These are phyloP conservation scores for Drosophila murphyi DNA, from an alignment of 1,140 invertebrate genomes.

Conservation along the genomic window DNA sequence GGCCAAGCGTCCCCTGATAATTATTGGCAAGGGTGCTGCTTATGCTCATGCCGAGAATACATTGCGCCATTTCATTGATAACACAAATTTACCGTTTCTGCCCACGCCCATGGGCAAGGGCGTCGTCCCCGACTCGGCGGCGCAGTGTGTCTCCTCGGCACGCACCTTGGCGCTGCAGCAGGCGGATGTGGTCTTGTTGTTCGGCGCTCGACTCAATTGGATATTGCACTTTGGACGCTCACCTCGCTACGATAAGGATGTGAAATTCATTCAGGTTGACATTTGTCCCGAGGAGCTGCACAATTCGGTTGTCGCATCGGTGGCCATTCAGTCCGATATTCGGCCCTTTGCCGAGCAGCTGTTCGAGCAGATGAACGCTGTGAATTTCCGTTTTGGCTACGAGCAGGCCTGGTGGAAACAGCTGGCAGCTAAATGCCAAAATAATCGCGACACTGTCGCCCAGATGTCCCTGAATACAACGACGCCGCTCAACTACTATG, in stretches of 20 bases:
- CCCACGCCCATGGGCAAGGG: slow-evolving; percentile 99
- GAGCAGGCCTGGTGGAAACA: slow-evolving; percentile 86
- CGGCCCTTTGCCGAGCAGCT: slow-evolving; percentile 89
- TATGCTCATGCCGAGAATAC: slow-evolving; percentile 91
- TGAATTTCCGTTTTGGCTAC: slow-evolving; percentile 85
- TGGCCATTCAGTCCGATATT: slow-evolving; percentile 93
- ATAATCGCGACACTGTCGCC: slow-evolving; percentile 87
- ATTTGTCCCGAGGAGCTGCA: slow-evolving; percentile 95
- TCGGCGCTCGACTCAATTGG: slow-evolving; percentile 98
- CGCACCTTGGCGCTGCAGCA: slow-evolving; percentile 93
- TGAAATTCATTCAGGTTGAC: slow-evolving; percentile 97
- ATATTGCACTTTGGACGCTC: slow-evolving; percentile 97
- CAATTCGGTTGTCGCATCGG: slow-evolving; percentile 91
- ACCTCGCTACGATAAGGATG: slow-evolving; percentile 92
- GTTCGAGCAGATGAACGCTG: slow-evolving; percentile 85
- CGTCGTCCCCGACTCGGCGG: slow-evolving; percentile 92
- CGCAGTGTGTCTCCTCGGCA: slow-evolving; percentile 92
- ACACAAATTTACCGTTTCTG: slow-evolving; percentile 93
- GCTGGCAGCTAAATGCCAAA: slow-evolving; percentile 86
- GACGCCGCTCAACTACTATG: slow-evolving; percentile 96
- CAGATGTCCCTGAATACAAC: slow-evolving; percentile 87
- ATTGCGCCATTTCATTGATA: slow-evolving; percentile 89
- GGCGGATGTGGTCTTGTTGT: slow-evolving; percentile 94
- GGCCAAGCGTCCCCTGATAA: slow-evolving; percentile 93
- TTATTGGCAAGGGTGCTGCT: slow-evolving; percentile 97